Evolutionary conservation across 1,140 invertebrate genomes (phyloP).

Genomic region (Drosophila cardini): DNA sequence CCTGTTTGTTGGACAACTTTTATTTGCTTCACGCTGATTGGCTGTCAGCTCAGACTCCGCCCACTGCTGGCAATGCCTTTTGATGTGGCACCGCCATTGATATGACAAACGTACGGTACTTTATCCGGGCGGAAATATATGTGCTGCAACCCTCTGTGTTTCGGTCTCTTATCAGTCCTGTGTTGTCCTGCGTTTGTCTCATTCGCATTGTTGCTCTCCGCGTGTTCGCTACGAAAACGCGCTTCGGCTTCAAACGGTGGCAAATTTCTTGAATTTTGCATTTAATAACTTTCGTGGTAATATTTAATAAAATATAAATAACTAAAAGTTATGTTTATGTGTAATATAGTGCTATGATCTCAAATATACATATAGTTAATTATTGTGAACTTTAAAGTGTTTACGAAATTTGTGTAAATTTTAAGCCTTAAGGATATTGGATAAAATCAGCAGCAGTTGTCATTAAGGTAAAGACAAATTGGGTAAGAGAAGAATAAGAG

Average conservation of each 20-base stretch:
- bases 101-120: constrained; percentile 22
- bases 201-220: constrained; percentile 60
- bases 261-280: not conserved
- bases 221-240: constrained; percentile 61
- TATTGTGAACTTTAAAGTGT: constrained; percentile 5
- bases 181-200: constrained; percentile 57
- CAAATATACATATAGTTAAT: not conserved
- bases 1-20: constrained; percentile 53
- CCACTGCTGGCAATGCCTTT: constrained; percentile 60
- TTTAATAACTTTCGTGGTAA: not conserved
- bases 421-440: constrained; percentile 6
- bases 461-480: constrained; percentile 9
- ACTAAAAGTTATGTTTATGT: not conserved
- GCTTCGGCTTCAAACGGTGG: constrained; percentile 33
- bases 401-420: not conserved
- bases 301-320: not conserved
- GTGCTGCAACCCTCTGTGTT: constrained; percentile 19
- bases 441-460: not conserved
- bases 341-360: not conserved
- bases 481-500: not conserved
- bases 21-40: constrained; percentile 46
- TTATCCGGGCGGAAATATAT: constrained; percentile 20
- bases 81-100: constrained; percentile 72
- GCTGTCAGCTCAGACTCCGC: constrained; percentile 38
- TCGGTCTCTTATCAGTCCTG: constrained; percentile 55